Base-by-base conservation (phyloP, 2,113 vertebrate genomes). In the Megaceryle torquata region DNA sequence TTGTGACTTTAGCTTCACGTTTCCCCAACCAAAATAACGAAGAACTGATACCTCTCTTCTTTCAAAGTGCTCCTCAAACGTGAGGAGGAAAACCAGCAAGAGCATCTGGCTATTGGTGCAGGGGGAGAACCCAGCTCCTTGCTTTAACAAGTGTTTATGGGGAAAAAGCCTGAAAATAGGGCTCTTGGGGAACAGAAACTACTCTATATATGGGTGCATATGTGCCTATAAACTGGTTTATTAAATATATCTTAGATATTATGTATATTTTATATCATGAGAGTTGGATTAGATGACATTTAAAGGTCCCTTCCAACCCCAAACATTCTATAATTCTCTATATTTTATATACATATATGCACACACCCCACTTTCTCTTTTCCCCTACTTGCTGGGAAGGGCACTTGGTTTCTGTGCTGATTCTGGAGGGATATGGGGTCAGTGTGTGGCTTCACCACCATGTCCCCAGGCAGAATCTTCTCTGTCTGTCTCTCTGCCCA, bases 371-470 rank as follows among this genome's bases (percentile, higher is more conserved):
- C n/a, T 29, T 48, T 17, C 14, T 56, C 54, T 50, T 63, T 22
- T 31, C 3, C 35, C 22, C 17, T 9, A 0, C n/a, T 3, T 20
- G 10, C 53, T 43, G 81, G 51, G 28, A 43, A 39, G 17, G 35
- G 22, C 9, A 25, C n/a, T 2, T 43, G 61, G 29, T 33, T 43
- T 67, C 48, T 31, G 12, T 24, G 72, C 68, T 43, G 59, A 7
- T 46, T 56, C 41, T 48, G 53, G 61, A 56, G n/a, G 33, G 25
- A 2, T 3, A 15, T 1, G 16, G 53, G 43, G 50, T 5, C 1
- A 1, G 13, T 4, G 39, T 2, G 7, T 35, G 77, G 11, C 61
- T 61, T 33, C 61, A 33, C 7, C 7, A 20, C 26, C 0, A 0
- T 4, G 31, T 88, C 70, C 64, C 74, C 7, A 25, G 5, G 46